phyloP scores from a whole-genome alignment of 2,888 invertebrate species.

The Phalera bucephala region DNA sequence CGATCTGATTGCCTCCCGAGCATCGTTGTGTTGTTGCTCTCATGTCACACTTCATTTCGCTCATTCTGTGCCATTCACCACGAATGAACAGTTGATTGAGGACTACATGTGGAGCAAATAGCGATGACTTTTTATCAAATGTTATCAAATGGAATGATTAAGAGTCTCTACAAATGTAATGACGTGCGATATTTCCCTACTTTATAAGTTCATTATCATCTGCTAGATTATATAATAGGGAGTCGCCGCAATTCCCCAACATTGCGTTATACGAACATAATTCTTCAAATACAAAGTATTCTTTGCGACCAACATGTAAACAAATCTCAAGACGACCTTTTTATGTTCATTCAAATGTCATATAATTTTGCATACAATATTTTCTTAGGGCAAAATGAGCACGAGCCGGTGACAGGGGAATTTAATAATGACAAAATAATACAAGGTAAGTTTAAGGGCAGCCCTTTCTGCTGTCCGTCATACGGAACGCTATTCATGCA shows the following conservation, averaged over 20 bases:
- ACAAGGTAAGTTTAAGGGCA: slow-evolving; percentile 78
- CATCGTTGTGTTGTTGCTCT: slow-evolving; percentile 63
- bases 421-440: slow-evolving; percentile 84
- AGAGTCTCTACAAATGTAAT: not conserved
- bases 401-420: slow-evolving; percentile 76
- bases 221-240: no score
- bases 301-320: slow-evolving; percentile 49
- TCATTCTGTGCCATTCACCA: slow-evolving; percentile 54
- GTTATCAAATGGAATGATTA: not conserved
- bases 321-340: slow-evolving; percentile 67
- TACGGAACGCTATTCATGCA: slow-evolving; percentile 78
- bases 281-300: slow-evolving; percentile 42
- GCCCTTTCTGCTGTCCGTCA: slow-evolving; percentile 82
- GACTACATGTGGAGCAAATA: slow-evolving; percentile 14
- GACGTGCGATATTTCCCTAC: no score
- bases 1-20: slow-evolving; percentile 64
- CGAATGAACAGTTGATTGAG: slow-evolving; percentile 51
- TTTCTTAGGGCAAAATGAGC: slow-evolving; percentile 77
- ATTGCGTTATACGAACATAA: slow-evolving; percentile 21
- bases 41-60: slow-evolving; percentile 66
- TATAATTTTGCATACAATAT: slow-evolving; percentile 83
- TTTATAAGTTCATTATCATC: no score
- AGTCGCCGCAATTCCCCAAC: not conserved
- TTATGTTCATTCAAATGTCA: slow-evolving; percentile 81
- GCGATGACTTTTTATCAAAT: not conserved